Conservation (phyloP, 2,113 vertebrate species). For the Calyptomena viridis region DNA sequence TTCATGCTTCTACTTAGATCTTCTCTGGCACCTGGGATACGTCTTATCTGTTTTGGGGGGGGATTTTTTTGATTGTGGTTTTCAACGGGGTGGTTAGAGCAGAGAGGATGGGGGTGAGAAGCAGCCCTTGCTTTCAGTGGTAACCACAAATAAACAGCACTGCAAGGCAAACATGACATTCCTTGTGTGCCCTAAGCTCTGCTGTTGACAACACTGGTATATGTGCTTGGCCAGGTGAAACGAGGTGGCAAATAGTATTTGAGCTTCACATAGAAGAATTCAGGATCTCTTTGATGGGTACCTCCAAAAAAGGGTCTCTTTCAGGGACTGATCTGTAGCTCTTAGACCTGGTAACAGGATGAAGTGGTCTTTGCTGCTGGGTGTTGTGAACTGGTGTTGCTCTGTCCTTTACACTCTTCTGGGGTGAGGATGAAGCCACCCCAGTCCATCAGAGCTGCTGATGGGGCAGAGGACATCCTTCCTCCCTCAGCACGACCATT, state of each 20-base stretch:
- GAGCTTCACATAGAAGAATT: neutral
- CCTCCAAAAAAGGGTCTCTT: neutral
- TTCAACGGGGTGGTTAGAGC: neutral
- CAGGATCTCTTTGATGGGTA: neutral
- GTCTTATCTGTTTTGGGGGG: neutral
- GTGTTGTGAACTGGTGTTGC: neutral
- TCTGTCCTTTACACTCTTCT: neutral
- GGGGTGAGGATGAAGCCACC: neutral
- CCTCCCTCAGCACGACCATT: rapidly evolving
- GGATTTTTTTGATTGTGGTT: neutral
- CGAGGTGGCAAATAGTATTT: neutral
- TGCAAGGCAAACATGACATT: neutral
- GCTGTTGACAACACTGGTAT: neutral
- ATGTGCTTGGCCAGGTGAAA: neutral
- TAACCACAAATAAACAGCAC: rapidly evolving
- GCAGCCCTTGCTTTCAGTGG: neutral
- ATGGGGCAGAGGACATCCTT: rapidly evolving
- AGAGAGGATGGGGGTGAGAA: neutral
- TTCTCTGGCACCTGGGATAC: neutral
- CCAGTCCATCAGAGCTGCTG: neutral
- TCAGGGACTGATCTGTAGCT: too few species aligned
- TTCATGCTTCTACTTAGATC: neutral
- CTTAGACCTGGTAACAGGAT: neutral
- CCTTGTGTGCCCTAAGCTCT: neutral
- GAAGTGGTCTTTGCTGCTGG: neutral